A percentile compares a stretch with the other conserved stretches of the same genome.
Evolutionary conservation across 2,797 vertebrate genomes (phyloP).

Genomic region (Sebastes vulpes): DNA sequence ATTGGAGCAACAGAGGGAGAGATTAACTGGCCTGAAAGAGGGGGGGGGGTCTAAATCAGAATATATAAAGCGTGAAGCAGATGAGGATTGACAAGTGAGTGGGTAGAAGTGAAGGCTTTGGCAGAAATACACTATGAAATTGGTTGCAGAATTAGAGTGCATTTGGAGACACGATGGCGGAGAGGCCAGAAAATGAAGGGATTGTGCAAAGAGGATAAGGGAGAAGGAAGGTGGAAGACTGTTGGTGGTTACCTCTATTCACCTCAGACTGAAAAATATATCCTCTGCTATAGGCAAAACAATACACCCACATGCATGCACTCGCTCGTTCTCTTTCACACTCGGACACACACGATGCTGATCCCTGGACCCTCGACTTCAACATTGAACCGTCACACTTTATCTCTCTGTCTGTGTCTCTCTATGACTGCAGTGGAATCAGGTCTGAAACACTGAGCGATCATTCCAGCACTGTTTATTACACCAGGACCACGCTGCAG

Average conservation of each 20-base stretch:
- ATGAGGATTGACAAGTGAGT: constrained; percentile 69
- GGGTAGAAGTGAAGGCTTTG: constrained; percentile 67
- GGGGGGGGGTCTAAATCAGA: constrained; percentile 48
- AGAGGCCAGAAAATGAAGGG: constrained; percentile 51
- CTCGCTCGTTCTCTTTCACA: constrained; percentile 8
- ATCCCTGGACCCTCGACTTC: constrained; percentile 11
- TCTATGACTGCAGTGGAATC: constrained; percentile 44
- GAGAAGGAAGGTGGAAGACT: constrained; percentile 44
- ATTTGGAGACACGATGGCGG: constrained; percentile 39
- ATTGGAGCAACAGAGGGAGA: constrained; percentile 36
- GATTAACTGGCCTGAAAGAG: constrained; percentile 46
- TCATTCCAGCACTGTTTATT: constrained; percentile 67
- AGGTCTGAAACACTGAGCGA: constrained; percentile 59
- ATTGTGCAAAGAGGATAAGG: constrained; percentile 58
- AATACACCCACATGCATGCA: constrained; percentile 19
- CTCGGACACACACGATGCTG: neutral
- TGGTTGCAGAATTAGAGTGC: constrained; percentile 57
- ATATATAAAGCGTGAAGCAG: constrained; percentile 50
- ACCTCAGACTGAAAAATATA: constrained; percentile 49
- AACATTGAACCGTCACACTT: constrained; percentile 12
- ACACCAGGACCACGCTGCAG: constrained; percentile 44
- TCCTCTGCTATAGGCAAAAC: constrained; percentile 26
- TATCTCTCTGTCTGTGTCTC: constrained; percentile 11
- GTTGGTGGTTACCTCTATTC: constrained; percentile 45
- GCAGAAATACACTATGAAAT: constrained; percentile 63